phyloP scores from a whole-genome alignment of 2,113 vertebrate genomes.

The Rissa tridactyla region DNA sequence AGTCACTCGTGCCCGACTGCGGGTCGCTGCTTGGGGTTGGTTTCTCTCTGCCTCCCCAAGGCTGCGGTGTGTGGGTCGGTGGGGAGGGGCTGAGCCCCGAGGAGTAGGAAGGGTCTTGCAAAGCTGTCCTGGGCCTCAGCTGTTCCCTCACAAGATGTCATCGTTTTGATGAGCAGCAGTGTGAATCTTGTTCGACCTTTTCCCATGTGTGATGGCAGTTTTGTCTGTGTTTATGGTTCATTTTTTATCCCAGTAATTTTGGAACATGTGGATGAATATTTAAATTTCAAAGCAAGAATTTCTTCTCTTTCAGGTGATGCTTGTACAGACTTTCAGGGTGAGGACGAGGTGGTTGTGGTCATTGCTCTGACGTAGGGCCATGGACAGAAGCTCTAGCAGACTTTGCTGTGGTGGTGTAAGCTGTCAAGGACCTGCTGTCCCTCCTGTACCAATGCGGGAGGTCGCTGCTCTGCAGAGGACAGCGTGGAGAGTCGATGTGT shows the following conservation, averaged over 20 bases:
- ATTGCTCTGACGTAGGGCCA: accelerated
- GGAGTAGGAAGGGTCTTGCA: accelerated
- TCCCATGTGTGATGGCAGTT: accelerated
- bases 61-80: accelerated
- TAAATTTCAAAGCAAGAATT: neutral
- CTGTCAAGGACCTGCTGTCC: too few species aligned
- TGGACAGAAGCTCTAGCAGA: neutral
- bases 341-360: neutral
- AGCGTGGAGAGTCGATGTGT: accelerated
- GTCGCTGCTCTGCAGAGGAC: neutral
- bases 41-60: neutral
- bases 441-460: neutral
- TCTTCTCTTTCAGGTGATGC: neutral
- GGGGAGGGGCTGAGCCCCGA: neutral
- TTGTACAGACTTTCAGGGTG: neutral
- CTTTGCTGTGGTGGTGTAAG: neutral
- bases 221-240: neutral
- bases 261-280: neutral
- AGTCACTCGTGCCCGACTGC: neutral
- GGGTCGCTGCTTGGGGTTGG: neutral
- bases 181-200: neutral
- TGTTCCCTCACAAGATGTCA: neutral
- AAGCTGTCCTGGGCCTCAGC: neutral
- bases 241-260: neutral
- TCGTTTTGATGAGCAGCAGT: neutral